Conservation (phyloP, 2,113 vertebrate genomes). For the Ameiurus melas region DNA sequence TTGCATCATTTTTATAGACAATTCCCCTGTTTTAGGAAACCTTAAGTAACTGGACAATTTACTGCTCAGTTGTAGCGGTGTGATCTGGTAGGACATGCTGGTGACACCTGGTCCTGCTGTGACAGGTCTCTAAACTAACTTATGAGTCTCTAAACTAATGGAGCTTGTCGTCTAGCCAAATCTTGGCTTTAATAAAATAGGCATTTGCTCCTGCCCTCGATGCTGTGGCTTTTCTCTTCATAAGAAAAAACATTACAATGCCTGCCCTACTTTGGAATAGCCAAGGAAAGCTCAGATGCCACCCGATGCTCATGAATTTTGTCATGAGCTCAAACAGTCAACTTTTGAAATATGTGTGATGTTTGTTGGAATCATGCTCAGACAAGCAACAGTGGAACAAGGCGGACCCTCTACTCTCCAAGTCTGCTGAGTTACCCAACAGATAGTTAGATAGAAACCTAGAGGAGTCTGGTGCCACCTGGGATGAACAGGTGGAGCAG, state of each 20-base stretch:
- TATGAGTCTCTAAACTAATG: neutral
- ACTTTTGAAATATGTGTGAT: neutral
- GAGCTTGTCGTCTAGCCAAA: neutral
- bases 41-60: neutral
- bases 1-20: neutral
- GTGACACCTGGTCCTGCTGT: neutral
- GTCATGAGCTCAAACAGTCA: no score
- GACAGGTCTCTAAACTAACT: neutral
- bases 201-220: neutral
- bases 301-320: neutral
- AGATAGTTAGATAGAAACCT: neutral
- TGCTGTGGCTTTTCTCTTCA: neutral
- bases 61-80: neutral
- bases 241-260: neutral
- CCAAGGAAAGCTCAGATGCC: neutral
- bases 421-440: neutral
- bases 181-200: neutral
- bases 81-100: neutral
- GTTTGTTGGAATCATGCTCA: neutral
- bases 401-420: neutral
- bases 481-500: no score
- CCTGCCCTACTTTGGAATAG: neutral
- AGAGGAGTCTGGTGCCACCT: neutral
- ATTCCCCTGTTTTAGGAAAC: neutral
- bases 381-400: neutral